phyloP scores from a whole-genome alignment of 2,797 vertebrate genomes.

The Heliangelus exortis region DNA sequence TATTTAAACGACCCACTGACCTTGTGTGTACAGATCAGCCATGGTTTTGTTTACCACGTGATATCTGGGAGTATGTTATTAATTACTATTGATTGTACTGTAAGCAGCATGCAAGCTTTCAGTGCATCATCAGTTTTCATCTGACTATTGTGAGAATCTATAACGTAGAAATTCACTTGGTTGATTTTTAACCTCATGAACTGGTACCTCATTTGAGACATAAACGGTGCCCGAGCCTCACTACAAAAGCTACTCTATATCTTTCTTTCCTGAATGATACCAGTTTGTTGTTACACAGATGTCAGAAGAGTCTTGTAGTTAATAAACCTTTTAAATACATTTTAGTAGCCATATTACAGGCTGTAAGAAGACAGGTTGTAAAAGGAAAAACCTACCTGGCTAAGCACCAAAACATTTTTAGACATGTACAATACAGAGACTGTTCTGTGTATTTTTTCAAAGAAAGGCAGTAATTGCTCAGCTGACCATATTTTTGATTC shows the following conservation, averaged over 20 bases:
- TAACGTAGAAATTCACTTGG: conserved; percentile 40
- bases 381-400: background rate
- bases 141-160: conserved; percentile 1
- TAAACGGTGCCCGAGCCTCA: background rate
- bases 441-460: background rate
- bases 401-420: background rate
- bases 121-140: background rate
- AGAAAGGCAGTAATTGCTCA: background rate
- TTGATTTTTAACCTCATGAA: conserved; percentile 25
- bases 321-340: conserved; percentile 4
- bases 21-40: background rate
- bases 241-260: background rate
- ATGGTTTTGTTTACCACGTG: background rate
- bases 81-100: background rate
- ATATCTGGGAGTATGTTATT: background rate
- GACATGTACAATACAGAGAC: background rate
- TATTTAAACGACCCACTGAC: background rate
- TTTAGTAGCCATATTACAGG: background rate
- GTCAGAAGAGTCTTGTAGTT: background rate
- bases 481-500: background rate
- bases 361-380: background rate
- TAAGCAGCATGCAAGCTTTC: background rate
- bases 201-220: background rate
- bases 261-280: background rate
- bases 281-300: background rate